Conservation (phyloP, 2,888 invertebrate genomes). For the Stomorhina lunata region DNA sequence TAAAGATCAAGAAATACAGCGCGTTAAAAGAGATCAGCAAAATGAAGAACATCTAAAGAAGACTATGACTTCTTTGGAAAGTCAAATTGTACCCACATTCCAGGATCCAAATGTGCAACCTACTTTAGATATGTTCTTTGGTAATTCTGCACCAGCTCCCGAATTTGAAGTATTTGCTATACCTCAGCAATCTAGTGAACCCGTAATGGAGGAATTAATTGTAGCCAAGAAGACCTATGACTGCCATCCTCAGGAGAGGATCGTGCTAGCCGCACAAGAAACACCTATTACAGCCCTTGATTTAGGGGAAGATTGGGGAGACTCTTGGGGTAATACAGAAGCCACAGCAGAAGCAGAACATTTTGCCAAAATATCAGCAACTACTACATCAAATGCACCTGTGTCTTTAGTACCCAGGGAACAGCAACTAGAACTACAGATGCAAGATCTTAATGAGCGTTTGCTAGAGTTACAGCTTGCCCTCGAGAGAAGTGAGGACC, state of each 20-base stretch:
- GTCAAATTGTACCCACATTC: slow-evolving; percentile 66
- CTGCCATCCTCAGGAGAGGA: slow-evolving; percentile 78
- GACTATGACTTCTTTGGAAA: slow-evolving; percentile 69
- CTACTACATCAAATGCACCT: slow-evolving; percentile 35
- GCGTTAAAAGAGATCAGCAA: slow-evolving; percentile 51
- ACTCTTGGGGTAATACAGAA: slow-evolving; percentile 83
- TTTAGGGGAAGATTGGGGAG: slow-evolving; percentile 78
- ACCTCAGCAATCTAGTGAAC: slow-evolving; percentile 68
- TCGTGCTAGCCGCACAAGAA: slow-evolving; percentile 3
- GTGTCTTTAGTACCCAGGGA: slow-evolving; percentile 70
- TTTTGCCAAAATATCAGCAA: slow-evolving; percentile 61
- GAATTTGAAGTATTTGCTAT: slow-evolving; percentile 68
- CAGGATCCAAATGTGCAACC: slow-evolving; percentile 65
- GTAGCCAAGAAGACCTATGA: slow-evolving; percentile 82
- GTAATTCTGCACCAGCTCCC: slow-evolving; percentile 62
- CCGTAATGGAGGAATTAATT: slow-evolving; percentile 79
- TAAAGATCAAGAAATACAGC: slow-evolving; percentile 55
- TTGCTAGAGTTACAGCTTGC: slow-evolving; percentile 83
- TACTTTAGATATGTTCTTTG: slow-evolving; percentile 78
- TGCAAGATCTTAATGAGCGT: slow-evolving; percentile 82
- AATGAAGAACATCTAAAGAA: slow-evolving; percentile 67
- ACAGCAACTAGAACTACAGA: slow-evolving; percentile 76
- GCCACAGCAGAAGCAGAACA: slow-evolving; percentile 82
- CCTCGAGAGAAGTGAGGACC: slow-evolving; percentile 82
- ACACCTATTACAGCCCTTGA: slow-evolving; percentile 63